Conservation (phyloP, 1,140 invertebrate species). For the Drosophila nigromelanica region DNA sequence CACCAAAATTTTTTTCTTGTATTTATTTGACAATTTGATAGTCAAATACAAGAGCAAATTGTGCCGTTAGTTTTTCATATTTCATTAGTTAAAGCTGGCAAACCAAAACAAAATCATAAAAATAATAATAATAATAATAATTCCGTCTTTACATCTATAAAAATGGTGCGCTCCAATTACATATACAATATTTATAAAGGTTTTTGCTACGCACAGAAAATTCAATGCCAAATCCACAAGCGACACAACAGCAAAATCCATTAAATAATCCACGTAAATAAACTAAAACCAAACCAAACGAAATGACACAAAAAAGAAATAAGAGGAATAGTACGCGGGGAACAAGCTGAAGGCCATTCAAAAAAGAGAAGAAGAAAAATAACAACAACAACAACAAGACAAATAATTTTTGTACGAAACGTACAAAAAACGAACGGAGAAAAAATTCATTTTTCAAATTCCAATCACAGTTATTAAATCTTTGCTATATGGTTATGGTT, state of each 20-base stretch:
- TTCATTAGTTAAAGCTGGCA: slow-evolving; percentile 4
- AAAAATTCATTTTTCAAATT: slow-evolving; percentile 82
- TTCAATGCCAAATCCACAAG: slow-evolving; percentile 64
- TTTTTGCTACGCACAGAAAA: slow-evolving; percentile 45
- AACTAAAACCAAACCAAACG: slow-evolving; percentile 45
- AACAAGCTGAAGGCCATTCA: slow-evolving; percentile 3
- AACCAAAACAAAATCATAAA: background rate
- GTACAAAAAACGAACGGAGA: slow-evolving; percentile 22
- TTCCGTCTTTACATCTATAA: slow-evolving; percentile 40
- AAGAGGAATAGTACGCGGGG: background rate
- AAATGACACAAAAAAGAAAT: slow-evolving; percentile 47
- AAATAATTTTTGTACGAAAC: slow-evolving; percentile 51
- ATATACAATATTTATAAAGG: slow-evolving; percentile 67
- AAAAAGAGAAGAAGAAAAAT: background rate
- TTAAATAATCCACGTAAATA: slow-evolving; percentile 79
- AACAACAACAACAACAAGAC: slow-evolving; percentile 45
- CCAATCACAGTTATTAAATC: slow-evolving; percentile 82
- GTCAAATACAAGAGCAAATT: background rate
- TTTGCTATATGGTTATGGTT: slow-evolving; percentile 82
- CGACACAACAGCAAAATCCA: slow-evolving; percentile 55
- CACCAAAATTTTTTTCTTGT: too few relatives aligned
- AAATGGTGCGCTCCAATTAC: slow-evolving; percentile 67
- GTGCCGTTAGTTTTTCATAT: slow-evolving; percentile 8
- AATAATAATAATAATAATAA: slow-evolving; percentile 18
- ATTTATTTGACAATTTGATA: background rate